Percentiles rank a stretch among this genome's conserved stretches.
phyloP scores from a whole-genome alignment of 2,888 invertebrate species.

The Limnephilus lunatus region DNA sequence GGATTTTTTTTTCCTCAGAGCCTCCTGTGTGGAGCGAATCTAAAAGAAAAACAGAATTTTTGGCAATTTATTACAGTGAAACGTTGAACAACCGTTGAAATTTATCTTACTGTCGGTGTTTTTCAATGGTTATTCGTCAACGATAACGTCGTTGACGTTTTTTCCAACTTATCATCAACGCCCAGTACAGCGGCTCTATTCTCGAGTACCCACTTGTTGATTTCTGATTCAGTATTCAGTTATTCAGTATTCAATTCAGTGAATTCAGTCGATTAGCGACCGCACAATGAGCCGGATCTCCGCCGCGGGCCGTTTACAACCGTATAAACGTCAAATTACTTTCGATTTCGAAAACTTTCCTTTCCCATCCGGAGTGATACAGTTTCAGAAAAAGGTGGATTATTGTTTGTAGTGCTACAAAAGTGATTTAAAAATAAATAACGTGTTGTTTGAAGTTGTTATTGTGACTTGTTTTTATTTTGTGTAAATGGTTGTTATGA shows the following conservation, averaged over 20 bases:
- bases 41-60: too few species aligned
- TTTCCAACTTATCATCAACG: too few species aligned
- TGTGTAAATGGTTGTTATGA: not conserved
- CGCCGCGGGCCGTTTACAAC: not conserved
- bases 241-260: not conserved
- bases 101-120: too few species aligned
- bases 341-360: slow-evolving; percentile 2
- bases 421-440: not conserved
- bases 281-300: not conserved
- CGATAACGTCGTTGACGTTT: too few species aligned
- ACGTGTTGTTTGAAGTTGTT: not conserved
- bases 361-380: not conserved
- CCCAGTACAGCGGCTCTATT: not conserved
- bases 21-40: too few species aligned
- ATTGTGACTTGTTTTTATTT: not conserved
- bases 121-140: too few species aligned
- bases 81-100: too few species aligned
- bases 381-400: not conserved
- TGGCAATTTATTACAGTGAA: too few species aligned
- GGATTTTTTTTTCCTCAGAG: too few species aligned
- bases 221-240: not conserved
- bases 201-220: not conserved
- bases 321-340: not conserved
- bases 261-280: not conserved
- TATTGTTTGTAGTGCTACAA: not conserved